Evolutionary conservation across 2,888 invertebrate species (phyloP).

Genomic region (Drosophila demipolita): DNA sequence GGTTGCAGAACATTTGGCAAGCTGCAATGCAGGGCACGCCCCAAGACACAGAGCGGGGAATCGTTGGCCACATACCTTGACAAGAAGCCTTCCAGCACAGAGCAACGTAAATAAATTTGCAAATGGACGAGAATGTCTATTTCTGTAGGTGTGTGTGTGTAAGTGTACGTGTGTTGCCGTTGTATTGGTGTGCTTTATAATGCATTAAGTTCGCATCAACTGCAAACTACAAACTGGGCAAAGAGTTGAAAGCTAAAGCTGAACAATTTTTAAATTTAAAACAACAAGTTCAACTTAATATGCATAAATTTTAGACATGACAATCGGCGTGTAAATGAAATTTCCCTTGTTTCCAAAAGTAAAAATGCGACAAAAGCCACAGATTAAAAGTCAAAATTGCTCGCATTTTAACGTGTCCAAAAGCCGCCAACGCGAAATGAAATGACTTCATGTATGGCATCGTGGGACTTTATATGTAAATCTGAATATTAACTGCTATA

Average conservation of each 20-base stretch:
- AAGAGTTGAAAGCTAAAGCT: conserved; percentile 14
- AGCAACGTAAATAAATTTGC: conserved; percentile 33
- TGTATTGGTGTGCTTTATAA: conserved; percentile 39
- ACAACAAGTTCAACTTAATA: conserved; percentile 10
- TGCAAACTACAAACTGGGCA: conserved; percentile 17
- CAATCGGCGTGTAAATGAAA: conserved; percentile 16
- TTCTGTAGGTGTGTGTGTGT: not conserved
- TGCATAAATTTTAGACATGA: not conserved
- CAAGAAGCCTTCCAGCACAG: conserved; percentile 1
- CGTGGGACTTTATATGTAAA: conserved; percentile 30
- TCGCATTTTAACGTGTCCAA: conserved; percentile 39
- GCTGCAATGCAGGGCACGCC: conserved; percentile 20
- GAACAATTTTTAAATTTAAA: conserved; percentile 3
- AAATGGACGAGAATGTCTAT: conserved; percentile 8
- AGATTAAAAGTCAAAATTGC: conserved; percentile 52
- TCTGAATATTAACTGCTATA: conserved; percentile 12
- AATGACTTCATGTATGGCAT: conserved; percentile 30
- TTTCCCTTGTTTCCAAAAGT: conserved; percentile 18
- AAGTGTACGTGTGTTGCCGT: not conserved
- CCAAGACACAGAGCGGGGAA: conserved; percentile 17
- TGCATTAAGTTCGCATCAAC: conserved; percentile 42
- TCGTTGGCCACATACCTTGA: conserved; percentile 14
- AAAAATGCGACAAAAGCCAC: conserved; percentile 35
- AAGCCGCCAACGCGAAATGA: conserved; percentile 10
- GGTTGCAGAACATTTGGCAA: conserved; percentile 31